Conservation (phyloP, 2,797 vertebrate species). For the Paramormyrops hopkinsi region DNA sequence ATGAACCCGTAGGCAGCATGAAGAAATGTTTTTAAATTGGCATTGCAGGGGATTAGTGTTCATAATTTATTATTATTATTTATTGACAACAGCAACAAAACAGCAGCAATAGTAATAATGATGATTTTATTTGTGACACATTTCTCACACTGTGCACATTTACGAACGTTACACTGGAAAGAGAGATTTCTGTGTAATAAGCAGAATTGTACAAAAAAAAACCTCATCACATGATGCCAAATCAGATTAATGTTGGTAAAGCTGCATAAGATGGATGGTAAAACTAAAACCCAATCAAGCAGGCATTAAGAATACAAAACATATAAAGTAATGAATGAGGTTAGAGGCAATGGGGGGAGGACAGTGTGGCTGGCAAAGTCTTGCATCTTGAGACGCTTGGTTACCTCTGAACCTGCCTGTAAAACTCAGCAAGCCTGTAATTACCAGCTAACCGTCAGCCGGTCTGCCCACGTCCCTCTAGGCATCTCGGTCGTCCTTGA, state of each 20-base stretch:
- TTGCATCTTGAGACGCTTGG: background rate
- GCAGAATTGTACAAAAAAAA: background rate
- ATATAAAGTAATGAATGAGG: background rate
- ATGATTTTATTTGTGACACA: background rate
- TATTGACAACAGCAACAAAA: background rate
- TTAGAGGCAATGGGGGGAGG: background rate
- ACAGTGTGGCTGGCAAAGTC: background rate
- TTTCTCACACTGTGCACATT: background rate
- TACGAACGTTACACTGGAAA: background rate
- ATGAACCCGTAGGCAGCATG: background rate
- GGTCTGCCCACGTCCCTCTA: constrained; percentile 32
- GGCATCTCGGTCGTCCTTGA: constrained; percentile 73
- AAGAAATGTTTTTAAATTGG: background rate
- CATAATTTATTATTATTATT: background rate
- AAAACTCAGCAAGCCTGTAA: background rate
- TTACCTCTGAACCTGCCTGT: background rate
- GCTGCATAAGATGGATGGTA: background rate
- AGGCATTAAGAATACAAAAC: background rate
- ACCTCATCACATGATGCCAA: background rate
- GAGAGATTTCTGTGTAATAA: background rate
- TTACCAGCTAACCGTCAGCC: background rate
- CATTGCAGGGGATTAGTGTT: background rate
- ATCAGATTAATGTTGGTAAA: background rate
- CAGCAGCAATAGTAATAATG: background rate
- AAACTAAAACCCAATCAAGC: background rate